Base-by-base conservation (phyloP, 2,797 vertebrate species). In the Chelidonichthys spinosus region DNA sequence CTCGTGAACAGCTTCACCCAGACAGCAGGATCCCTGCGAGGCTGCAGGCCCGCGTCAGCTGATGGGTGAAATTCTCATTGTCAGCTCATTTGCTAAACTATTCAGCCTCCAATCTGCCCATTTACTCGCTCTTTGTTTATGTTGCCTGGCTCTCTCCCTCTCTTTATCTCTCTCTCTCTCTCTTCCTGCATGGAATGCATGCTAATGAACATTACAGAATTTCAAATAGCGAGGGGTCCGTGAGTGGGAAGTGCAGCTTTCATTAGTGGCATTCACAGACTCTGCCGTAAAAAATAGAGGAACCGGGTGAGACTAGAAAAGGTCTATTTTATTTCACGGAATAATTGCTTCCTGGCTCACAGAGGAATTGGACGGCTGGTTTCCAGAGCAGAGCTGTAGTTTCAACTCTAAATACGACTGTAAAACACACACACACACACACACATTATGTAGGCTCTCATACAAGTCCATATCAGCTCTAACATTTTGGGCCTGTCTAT, bases 51-150 rank as follows among this genome's bases (percentile, higher is more conserved):
- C 0, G 68, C 15, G 8, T 82, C 52, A 47, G 52, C 7, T 78
- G 71, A 76, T 66, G 80, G 58, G 68, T 83, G 55, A 86, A 80
- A 71, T 63, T 52, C 60, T 86, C 60, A 76, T 81, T 76, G 81
- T 86, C 83, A 59, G 70, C 81, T 84, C 75, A 76, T 87, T 90
- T 82, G 64, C 77, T 84, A 61, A 88, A 84, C 78, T 72, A 78
- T 82, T 82, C 77, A 72, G 68, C 75, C 61, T 78, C 70, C 78
- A 79, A 81, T 87, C 79, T 78, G 65, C 73, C 72, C 50, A 54
- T 70, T 82, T 68, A 49, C 61, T 76, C 80, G 33, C 66, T 73
- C 86, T 90, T 84, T 86, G 76, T 88, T 85, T 84, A 69, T 63
- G 70, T 58, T 70, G 6, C 40, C 40, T 25, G 25, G 1, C 74